Evolutionary conservation across 1,140 invertebrate genomes (phyloP).

Genomic region (Ptiloglossa arizonensis): DNA sequence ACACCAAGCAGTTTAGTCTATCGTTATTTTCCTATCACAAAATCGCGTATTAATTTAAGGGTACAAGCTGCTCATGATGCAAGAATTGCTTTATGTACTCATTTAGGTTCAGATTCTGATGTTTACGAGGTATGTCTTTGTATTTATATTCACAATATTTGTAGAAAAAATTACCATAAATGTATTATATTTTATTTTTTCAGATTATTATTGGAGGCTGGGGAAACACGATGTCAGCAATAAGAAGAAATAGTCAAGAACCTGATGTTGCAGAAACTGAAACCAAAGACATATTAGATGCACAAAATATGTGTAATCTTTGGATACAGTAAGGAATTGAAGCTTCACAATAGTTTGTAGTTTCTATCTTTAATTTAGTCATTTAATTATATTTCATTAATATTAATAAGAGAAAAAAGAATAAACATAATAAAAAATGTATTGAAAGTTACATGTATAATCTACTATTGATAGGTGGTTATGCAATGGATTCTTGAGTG

Average conservation of each 20-base stretch:
- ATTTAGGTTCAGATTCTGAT: constrained; percentile 70
- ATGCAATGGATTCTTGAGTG: constrained; percentile 67
- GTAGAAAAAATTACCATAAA: not conserved
- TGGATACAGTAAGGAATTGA: constrained; percentile 69
- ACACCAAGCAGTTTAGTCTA: constrained; percentile 69
- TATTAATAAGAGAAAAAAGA: too few species aligned
- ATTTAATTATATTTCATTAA: constrained; percentile 2
- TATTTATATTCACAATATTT: not conserved
- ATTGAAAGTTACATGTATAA: not conserved
- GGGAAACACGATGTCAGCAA: constrained; percentile 69
- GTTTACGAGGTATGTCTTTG: constrained; percentile 68
- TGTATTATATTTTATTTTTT: not conserved
- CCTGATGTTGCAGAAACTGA: constrained; percentile 66
- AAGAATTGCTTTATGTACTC: constrained; percentile 71
- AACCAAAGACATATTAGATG: constrained; percentile 66
- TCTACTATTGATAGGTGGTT: constrained; percentile 63
- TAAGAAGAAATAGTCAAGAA: constrained; percentile 66
- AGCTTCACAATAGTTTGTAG: not conserved
- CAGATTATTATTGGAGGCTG: constrained; percentile 72
- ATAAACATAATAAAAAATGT: not conserved
- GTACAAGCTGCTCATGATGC: constrained; percentile 71
- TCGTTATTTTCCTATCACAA: constrained; percentile 72
- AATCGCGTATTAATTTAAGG: constrained; percentile 61
- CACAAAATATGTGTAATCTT: constrained; percentile 62
- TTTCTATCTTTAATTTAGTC: too few species aligned